These are phyloP conservation scores for Shargacucullia verbasci DNA, from an alignment of 2,888 invertebrate species.

Conservation along the genomic window DNA sequence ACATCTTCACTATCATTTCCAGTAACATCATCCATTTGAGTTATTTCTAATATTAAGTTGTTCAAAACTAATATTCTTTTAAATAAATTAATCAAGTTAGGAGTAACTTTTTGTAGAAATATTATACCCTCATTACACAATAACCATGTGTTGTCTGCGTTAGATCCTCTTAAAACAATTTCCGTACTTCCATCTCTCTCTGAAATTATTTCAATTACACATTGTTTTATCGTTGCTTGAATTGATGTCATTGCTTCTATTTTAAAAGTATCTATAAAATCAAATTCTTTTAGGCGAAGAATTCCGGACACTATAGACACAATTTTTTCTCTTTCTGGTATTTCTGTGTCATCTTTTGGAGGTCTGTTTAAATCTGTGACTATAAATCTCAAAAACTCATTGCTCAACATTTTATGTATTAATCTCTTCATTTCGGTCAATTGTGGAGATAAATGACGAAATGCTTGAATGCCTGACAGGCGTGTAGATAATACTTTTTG, in stretches of 20 bases:
- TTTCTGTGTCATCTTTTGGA: constrained; percentile 86
- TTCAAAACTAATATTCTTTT: constrained; percentile 93
- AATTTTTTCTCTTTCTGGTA: constrained; percentile 95
- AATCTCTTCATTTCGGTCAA: constrained; percentile 98
- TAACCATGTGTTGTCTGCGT: constrained; percentile 86
- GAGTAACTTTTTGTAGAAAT: constrained; percentile 91
- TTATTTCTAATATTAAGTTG: constrained; percentile 93
- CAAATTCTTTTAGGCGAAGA: constrained; percentile 95
- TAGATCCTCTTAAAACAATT: constrained; percentile 82
- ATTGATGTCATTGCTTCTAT: constrained; percentile 97
- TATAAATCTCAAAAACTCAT: constrained; percentile 97
- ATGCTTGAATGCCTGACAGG: constrained; percentile 97
- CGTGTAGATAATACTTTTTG: constrained; percentile 97
- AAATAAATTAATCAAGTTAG: constrained; percentile 91
- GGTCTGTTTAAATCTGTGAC: constrained; percentile 97
- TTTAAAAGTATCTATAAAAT: constrained; percentile 96
- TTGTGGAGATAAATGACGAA: constrained; percentile 98
- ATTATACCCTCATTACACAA: constrained; percentile 92
- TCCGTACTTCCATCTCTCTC: constrained; percentile 83
- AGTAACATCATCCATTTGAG: constrained; percentile 89
- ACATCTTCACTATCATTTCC: constrained; percentile 91
- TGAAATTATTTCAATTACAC: constrained; percentile 92
- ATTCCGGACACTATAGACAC: constrained; percentile 97
- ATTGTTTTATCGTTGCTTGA: constrained; percentile 96
- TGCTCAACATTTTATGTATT: constrained; percentile 98